Evolutionary conservation across 2,888 invertebrate genomes (phyloP), one percentile per base, ranked within the genome.

Genomic region (Anthrax anthrax): DNA sequence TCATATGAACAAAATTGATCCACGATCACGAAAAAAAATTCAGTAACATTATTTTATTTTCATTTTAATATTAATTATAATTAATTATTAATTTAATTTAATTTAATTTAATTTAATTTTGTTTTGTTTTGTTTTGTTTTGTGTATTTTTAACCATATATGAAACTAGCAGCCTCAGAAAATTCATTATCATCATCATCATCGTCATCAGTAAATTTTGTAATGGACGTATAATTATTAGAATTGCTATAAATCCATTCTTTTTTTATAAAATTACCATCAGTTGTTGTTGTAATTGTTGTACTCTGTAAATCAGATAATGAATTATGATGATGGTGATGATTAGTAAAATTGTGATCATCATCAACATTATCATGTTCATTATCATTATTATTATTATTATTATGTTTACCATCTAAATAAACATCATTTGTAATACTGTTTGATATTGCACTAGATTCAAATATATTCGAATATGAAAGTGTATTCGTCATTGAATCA

Each of bases 211-310:
- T 60, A 51, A 66, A 67, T 32, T 32, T 32, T 12, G 29, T 12
- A 12, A 32, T 32, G 29, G 29, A 32, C 29, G 29, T 12, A 32
- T 32, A 32, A 32, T 32, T 32, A 32, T 2, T 32, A 12, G 12
- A 12, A 47, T 58, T 63, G 34, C 61, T 58, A 44, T 65, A 65
- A 29, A 60, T 64, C 67, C 67, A 66, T 54, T 67, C 67, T 56
- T 67, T 66, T 18, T 65, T 65, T 18, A 66, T 66, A 50, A 64
- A 66, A 49, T 67, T 67, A 10, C 62, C 66, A 48, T 66, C 66
- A 41, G 61, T 65, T 19, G 65, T 65, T 41, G 32, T 32, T 18
- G 37, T 12, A 12, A 12, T 12, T 4, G 9, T 18, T 16, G 64
- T 63, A 18, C 60, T 62, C 39, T 63, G 60, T 9, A 58, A 60